These are phyloP conservation scores for Chlorospingus flavigularis DNA, from an alignment of 2,797 vertebrate species.

Conservation along the genomic window DNA sequence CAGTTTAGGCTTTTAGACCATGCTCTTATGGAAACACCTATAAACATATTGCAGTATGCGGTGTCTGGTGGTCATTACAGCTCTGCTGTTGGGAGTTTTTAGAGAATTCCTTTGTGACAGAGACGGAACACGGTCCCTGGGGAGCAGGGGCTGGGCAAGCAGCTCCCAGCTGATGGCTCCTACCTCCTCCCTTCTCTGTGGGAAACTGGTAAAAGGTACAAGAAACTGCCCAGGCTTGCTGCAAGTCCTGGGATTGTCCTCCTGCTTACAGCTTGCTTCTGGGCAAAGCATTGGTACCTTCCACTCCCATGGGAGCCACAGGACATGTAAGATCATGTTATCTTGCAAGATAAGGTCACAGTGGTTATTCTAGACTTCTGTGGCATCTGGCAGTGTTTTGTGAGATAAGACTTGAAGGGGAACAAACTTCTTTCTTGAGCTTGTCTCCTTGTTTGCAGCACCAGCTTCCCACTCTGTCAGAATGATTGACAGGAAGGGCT, in stretches of 20 bases:
- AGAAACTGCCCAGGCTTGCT: neutral
- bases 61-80: neutral
- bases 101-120: neutral
- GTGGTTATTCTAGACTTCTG: neutral
- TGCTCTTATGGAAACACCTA: neutral
- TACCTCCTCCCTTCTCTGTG: neutral
- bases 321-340: fast-evolving
- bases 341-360: neutral
- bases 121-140: fast-evolving
- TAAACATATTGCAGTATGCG: neutral
- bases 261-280: neutral
- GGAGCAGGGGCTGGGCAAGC: neutral
- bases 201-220: neutral
- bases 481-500: slow-evolving; percentile 18
- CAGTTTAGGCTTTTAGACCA: neutral
- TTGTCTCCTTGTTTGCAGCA: slow-evolving; percentile 8
- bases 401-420: neutral
- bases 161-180: neutral
- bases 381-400: neutral
- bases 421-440: neutral
- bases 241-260: neutral
- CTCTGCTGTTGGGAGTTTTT: neutral
- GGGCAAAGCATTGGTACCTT: neutral
- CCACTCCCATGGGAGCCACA: fast-evolving
- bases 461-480: slow-evolving; percentile 32